Base-by-base conservation (phyloP, 2,113 vertebrate genomes). In the Rhea pennata region DNA sequence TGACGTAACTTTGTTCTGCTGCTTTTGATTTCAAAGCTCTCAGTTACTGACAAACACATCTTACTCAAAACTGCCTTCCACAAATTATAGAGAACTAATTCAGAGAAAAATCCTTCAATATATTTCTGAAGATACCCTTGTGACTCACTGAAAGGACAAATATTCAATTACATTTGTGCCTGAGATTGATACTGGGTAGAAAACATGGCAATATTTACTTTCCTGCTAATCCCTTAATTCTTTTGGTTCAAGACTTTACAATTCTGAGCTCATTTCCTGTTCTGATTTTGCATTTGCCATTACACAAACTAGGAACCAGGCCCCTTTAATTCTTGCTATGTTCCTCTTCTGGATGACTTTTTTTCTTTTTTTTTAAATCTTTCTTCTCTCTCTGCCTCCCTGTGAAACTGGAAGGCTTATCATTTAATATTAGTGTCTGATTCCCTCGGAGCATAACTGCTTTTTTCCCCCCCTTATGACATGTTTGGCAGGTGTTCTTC, bases 21-120 rank as follows among this genome's bases (percentile, higher is more conserved):
- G 61, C 3, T 12, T 96, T 88, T 44, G 13, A 10, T 70, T 78
- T 87, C 69, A 29, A 27, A 39, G 24, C 13, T 56, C 9, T 42
- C 10, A n/a, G 3, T 24, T 10, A 27, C 29, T 8, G 5, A 12
- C 0, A 0, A 82, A 59, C 6, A 16, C 15, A 17, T 10, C 11
- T 50, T 54, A 36, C 12, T 72, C 54, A 71, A 50, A 81, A 53
- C 10, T 2, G 2, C 15, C 17, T 44, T 62, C 54, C 61, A 75
- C 44, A 54, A 64, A 36, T 39, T 27, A 65, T 2, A 46, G 8
- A 40, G 65, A 59, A 31, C 20, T 29, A 58, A 15, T 16, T 15
- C 51, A 22, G 5, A 50, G 21, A 39, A 56, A 54, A 61, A 51
- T 5, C 46, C 27, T 24, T 33, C 27, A 72, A 70, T 7, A 3